A percentile compares a stretch with the other conserved stretches of the same genome.
phyloP scores from a whole-genome alignment of 23 tunicate genomes.

The Phallusia fumigata region DNA sequence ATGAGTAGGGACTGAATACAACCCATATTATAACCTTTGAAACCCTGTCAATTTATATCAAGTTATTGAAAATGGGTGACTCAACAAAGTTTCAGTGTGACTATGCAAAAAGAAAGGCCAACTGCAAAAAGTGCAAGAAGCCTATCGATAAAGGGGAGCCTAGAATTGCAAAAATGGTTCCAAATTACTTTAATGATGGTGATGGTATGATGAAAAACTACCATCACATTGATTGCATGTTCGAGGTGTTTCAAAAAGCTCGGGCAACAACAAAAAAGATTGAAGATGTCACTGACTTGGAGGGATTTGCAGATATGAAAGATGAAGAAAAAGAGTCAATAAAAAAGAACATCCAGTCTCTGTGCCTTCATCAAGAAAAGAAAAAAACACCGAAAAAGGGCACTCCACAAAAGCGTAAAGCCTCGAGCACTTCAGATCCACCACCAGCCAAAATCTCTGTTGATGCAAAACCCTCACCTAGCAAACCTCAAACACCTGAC shows the following conservation, averaged over 20 bases:
- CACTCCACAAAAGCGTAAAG: slow-evolving; percentile 43
- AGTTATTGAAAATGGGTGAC: slow-evolving; percentile 7
- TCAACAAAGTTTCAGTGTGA: slow-evolving; percentile 73
- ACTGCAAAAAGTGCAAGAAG: slow-evolving; percentile 93
- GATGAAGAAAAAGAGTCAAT: slow-evolving; percentile 82
- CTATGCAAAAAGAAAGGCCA: slow-evolving; percentile 80
- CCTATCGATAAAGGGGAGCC: slow-evolving; percentile 85
- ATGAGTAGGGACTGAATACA: too few species aligned
- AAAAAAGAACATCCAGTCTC: slow-evolving; percentile 28
- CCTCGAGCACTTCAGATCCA: slow-evolving; percentile 10
- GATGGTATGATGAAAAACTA: slow-evolving; percentile 84
- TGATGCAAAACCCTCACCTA: neutral
- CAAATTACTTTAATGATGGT: slow-evolving; percentile 89
- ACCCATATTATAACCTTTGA: too few species aligned
- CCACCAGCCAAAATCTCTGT: slow-evolving; percentile 24
- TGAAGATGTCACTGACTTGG: slow-evolving; percentile 82
- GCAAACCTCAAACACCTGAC: neutral
- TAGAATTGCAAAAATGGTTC: slow-evolving; percentile 82
- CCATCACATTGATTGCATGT: slow-evolving; percentile 87
- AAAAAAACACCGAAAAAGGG: slow-evolving; percentile 37
- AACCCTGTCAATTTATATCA: too few species aligned
- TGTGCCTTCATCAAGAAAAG: slow-evolving; percentile 11
- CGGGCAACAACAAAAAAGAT: slow-evolving; percentile 90
- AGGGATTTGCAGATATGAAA: slow-evolving; percentile 84
- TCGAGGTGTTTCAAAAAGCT: slow-evolving; percentile 69